phyloP scores from a whole-genome alignment of 2,113 vertebrate genomes.

The Aplodontia rufa region DNA sequence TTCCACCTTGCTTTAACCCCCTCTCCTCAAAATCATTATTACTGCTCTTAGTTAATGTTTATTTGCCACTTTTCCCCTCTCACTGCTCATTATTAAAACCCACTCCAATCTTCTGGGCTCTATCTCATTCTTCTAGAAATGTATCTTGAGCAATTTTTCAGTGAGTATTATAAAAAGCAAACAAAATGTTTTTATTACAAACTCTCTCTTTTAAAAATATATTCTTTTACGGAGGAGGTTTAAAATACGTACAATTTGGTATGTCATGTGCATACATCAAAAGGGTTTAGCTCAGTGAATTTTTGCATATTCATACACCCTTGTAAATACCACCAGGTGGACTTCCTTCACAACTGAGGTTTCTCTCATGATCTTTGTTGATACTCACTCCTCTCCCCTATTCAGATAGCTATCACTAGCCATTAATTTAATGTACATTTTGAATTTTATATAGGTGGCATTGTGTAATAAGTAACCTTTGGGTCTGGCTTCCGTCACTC shows the following conservation, averaged over 20 bases:
- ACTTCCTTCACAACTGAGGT: not conserved
- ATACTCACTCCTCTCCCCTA: not conserved
- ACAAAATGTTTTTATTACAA: not conserved
- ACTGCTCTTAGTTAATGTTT: slow-evolving; percentile 27
- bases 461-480: not conserved
- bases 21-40: not conserved
- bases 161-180: slow-evolving; percentile 25
- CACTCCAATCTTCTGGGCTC: not conserved
- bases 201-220: not conserved
- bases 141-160: not conserved
- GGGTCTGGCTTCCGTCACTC: not conserved
- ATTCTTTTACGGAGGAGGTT: not conserved
- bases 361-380: not conserved
- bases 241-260: not conserved
- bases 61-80: slow-evolving; percentile 16
- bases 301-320: not conserved
- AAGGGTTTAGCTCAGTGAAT: not conserved
- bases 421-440: not conserved
- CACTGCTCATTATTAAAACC: slow-evolving; percentile 33
- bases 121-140: not conserved
- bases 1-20: not conserved
- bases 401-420: not conserved
- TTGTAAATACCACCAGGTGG: not conserved
- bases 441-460: slow-evolving; percentile 38
- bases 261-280: not conserved